Evolutionary conservation across 2,113 vertebrate genomes (phyloP).

Genomic region (Crotalus horridus): DNA sequence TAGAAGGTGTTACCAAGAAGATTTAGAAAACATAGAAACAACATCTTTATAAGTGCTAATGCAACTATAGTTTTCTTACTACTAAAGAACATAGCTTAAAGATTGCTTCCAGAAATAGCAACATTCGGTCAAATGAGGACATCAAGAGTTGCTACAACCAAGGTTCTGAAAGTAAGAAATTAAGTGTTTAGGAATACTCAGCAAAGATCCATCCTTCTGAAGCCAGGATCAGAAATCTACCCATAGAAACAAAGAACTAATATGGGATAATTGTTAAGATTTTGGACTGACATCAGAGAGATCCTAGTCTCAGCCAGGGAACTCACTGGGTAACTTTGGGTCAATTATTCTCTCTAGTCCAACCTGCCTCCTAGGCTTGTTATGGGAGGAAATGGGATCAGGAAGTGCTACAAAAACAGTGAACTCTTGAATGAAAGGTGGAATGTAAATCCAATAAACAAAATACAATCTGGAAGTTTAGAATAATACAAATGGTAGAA

Average conservation of each 20-base stretch:
- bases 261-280: background rate
- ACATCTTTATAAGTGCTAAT: background rate
- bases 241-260: background rate
- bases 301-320: background rate
- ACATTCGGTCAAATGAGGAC: conserved; percentile 5
- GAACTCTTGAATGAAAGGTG: background rate
- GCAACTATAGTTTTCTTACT: background rate
- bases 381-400: background rate
- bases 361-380: background rate
- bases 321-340: background rate
- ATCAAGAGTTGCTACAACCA: conserved; percentile 11
- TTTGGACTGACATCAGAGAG: background rate
- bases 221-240: background rate
- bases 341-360: background rate
- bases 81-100: background rate
- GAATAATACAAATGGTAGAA: background rate
- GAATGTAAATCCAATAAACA: background rate
- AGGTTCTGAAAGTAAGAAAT: conserved; percentile 10
- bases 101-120: conserved; percentile 27
- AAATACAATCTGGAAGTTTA: background rate
- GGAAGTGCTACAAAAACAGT: background rate
- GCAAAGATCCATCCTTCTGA: background rate
- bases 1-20: conserved; percentile 12
- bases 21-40: background rate
- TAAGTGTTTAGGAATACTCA: background rate